A percentile compares a stretch with the other conserved stretches of the same genome.
phyloP scores from a whole-genome alignment of 2,113 vertebrate genomes.

The Dromiciops gliroides region DNA sequence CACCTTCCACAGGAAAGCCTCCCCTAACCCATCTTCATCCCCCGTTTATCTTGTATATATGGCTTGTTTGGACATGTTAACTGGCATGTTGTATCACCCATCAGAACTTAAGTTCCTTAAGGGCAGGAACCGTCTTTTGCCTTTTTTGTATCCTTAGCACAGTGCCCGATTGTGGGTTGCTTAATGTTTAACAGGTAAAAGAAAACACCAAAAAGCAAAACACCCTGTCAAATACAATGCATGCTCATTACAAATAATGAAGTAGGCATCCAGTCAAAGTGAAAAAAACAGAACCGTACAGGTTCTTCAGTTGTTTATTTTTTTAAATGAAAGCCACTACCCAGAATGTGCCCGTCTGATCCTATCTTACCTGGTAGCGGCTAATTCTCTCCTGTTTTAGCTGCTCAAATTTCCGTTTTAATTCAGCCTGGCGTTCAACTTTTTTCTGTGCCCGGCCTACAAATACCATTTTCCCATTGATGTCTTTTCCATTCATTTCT shows the following conservation, averaged over 20 bases:
- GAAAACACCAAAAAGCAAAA: too few relatives aligned
- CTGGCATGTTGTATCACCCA: neutral
- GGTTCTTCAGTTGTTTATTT: too few relatives aligned
- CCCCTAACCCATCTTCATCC: neutral
- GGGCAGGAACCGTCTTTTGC: too few relatives aligned
- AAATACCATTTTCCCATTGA: conserved; percentile 95
- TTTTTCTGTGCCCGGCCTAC: conserved; percentile 99
- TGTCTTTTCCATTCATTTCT: conserved; percentile 98
- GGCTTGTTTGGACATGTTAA: neutral
- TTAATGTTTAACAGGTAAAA: neutral
- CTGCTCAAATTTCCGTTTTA: conserved; percentile 97
- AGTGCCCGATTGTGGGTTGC: neutral
- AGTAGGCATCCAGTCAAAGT: neutral
- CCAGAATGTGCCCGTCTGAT: neutral
- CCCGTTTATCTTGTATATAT: neutral
- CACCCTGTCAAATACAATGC: too few relatives aligned
- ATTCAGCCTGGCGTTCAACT: conserved; percentile 97
- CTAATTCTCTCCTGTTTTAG: conserved; percentile 98
- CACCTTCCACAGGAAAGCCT: neutral
- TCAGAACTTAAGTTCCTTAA: neutral
- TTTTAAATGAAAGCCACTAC: neutral
- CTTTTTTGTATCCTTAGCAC: neutral
- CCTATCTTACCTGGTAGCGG: conserved; percentile 92
- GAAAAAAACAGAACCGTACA: neutral
- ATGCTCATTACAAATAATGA: too few relatives aligned